phyloP scores from a whole-genome alignment of 2,113 vertebrate genomes.

The Periophthalmodon schlosseri region DNA sequence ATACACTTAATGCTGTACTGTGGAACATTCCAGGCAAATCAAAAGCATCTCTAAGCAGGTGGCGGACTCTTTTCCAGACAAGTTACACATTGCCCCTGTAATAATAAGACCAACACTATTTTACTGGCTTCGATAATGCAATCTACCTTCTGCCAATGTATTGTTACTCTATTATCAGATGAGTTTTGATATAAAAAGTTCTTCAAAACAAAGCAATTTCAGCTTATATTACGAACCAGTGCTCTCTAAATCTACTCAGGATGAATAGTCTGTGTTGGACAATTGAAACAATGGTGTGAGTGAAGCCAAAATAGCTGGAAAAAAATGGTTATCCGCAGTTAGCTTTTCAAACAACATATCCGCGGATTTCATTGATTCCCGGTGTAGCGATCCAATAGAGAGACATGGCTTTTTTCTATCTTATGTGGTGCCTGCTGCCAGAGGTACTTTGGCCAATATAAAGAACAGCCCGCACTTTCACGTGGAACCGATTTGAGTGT shows the following conservation, averaged over 20 bases:
- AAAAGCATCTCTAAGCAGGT: too few species aligned
- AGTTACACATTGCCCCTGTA: too few species aligned
- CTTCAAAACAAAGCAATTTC: conserved; percentile 60
- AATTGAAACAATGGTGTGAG: conserved; percentile 39
- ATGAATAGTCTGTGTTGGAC: conserved; percentile 50
- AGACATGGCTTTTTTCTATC: conserved; percentile 3
- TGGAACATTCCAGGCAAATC: too few species aligned
- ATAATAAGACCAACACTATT: too few species aligned
- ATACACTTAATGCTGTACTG: too few species aligned
- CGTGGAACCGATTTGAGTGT: conserved; percentile 7
- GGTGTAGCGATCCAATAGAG: conserved; percentile 11
- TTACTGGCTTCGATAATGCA: too few species aligned
- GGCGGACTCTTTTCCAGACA: too few species aligned
- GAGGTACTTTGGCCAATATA: conserved; percentile 3
- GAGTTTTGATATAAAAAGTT: conserved; percentile 6
- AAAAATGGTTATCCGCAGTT: conserved; percentile 30
- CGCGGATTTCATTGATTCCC: conserved; percentile 16
- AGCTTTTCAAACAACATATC: conserved; percentile 12
- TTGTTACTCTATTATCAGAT: too few species aligned
- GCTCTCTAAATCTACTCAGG: conserved; percentile 54
- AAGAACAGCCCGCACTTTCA: conserved; percentile 2
- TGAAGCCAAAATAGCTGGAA: conserved; percentile 31
- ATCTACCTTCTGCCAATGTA: too few species aligned
- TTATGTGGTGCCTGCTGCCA: conserved; percentile 6
- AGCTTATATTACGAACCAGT: conserved; percentile 50